Percentiles rank a stretch among this genome's conserved stretches.
phyloP scores from a whole-genome alignment of 2,797 vertebrate genomes.

The Hozukius guyotensis region DNA sequence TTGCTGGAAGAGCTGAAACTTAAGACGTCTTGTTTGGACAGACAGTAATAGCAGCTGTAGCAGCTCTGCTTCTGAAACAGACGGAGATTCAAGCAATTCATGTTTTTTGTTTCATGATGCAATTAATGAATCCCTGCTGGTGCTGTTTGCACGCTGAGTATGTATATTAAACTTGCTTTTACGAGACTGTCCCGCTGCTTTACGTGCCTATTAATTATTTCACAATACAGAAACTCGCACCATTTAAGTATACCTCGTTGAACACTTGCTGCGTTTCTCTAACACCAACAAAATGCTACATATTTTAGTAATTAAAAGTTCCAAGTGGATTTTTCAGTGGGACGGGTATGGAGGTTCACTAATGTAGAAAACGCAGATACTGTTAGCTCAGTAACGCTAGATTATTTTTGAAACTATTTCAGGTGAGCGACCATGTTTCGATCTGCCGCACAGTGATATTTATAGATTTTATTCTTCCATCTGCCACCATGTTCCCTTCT shows the following conservation, averaged over 20 bases:
- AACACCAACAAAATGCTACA: neutral
- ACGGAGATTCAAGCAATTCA: neutral
- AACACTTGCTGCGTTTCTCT: neutral
- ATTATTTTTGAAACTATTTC: neutral
- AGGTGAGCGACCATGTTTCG: neutral
- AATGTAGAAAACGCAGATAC: neutral
- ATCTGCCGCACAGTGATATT: neutral
- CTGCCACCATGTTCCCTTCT: neutral
- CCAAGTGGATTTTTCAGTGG: neutral
- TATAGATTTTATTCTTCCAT: neutral
- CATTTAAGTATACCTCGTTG: neutral
- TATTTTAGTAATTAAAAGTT: neutral
- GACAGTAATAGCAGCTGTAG: constrained; percentile 40
- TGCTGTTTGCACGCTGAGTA: neutral
- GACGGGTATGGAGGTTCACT: neutral
- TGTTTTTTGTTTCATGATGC: constrained; percentile 1
- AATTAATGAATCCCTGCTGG: constrained; percentile 2
- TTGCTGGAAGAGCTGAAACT: constrained; percentile 51
- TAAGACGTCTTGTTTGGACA: constrained; percentile 53
- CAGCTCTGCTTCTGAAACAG: constrained; percentile 27
- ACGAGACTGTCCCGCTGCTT: neutral
- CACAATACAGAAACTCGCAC: neutral
- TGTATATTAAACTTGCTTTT: neutral
- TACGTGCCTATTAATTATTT: neutral
- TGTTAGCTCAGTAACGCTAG: neutral